Conservation (phyloP, 2,797 vertebrate genomes). For the Chrysolophus pictus region DNA sequence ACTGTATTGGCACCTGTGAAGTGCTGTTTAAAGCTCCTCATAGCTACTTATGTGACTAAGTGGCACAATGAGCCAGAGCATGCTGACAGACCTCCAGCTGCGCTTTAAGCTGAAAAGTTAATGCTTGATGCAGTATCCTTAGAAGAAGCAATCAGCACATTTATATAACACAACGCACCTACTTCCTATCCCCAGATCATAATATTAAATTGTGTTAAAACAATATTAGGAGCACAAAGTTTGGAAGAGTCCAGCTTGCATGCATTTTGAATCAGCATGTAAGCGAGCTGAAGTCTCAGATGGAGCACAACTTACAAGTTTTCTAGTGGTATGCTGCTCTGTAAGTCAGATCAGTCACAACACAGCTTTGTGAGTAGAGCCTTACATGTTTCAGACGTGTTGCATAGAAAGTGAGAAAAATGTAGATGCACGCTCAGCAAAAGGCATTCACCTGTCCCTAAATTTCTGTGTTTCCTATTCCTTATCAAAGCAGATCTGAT, state of each 20-base stretch:
- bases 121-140: constrained; percentile 5
- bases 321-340: constrained; percentile 45
- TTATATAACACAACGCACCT: constrained; percentile 64
- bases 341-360: constrained; percentile 45
- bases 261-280: constrained; percentile 75
- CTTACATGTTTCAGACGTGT: constrained; percentile 8
- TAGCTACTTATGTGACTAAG: neutral
- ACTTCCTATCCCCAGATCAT: constrained; percentile 64
- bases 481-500: neutral
- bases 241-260: constrained; percentile 48
- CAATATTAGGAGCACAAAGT: constrained; percentile 61
- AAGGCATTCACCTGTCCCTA: neutral
- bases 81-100: constrained; percentile 31
- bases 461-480: neutral
- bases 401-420: neutral
- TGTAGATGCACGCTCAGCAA: neutral
- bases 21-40: constrained; percentile 46
- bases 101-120: constrained; percentile 48
- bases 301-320: constrained; percentile 42
- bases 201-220: constrained; percentile 74
- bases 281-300: constrained; percentile 76
- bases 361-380: neutral
- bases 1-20: neutral
- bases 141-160: constrained; percentile 68
- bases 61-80: constrained; percentile 50